A percentile compares a stretch with the other conserved stretches of the same genome.
These are phyloP conservation scores for Podarcis muralis DNA, from an alignment of 2,113 vertebrate species.

Conservation along the genomic window DNA sequence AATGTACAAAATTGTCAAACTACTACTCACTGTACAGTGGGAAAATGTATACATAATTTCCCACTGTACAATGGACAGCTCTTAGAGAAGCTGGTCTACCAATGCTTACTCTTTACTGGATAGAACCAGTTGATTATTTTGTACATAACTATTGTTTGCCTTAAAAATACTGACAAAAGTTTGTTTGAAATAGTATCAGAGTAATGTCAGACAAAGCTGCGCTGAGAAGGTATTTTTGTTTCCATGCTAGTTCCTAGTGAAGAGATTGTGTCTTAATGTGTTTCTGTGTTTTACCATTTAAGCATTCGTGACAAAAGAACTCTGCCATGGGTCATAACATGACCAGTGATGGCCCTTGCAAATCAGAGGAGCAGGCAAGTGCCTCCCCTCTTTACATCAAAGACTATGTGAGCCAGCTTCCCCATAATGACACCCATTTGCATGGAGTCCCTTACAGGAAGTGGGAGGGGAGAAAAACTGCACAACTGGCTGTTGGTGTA, in stretches of 20 bases:
- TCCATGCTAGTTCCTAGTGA: conserved; percentile 33
- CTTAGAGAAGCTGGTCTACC: neutral
- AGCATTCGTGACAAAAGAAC: neutral
- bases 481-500: neutral
- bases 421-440: neutral
- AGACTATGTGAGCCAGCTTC: neutral
- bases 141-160: conserved; percentile 38
- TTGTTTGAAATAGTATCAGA: conserved; percentile 49
- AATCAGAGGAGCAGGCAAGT: too few species aligned
- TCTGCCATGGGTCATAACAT: neutral
- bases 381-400: neutral
- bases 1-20: too few species aligned
- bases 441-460: neutral
- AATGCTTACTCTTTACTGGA: conserved; percentile 17
- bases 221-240: conserved; percentile 36
- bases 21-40: too few species aligned
- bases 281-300: neutral
- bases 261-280: conserved; percentile 11
- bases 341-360: neutral
- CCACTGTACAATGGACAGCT: conserved; percentile 36
- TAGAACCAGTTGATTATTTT: conserved; percentile 30
- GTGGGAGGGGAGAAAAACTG: too few species aligned
- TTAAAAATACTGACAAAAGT: conserved; percentile 33
- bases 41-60: neutral
- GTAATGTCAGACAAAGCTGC: conserved; percentile 42